These are phyloP conservation scores for Ornithoptera priamus DNA, from an alignment of 2,888 invertebrate genomes.

Conservation along the genomic window DNA sequence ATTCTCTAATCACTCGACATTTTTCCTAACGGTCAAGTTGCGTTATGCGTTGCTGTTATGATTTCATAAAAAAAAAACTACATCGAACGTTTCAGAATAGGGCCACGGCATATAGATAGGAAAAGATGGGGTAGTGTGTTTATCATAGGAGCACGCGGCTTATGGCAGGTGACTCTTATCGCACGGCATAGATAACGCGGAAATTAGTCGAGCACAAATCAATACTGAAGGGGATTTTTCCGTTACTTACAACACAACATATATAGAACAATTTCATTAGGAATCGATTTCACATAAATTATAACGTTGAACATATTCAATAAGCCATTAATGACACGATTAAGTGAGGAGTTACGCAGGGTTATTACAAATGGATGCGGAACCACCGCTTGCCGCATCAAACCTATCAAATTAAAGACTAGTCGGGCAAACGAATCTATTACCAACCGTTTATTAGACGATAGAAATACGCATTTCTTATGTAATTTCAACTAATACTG, in stretches of 20 bases:
- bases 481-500: constrained; percentile 32
- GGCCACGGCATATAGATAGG: constrained; percentile 38
- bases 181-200: constrained; percentile 62
- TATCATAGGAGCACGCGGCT: constrained; percentile 58
- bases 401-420: constrained; percentile 24
- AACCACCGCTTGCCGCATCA: constrained; percentile 10
- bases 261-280: not conserved
- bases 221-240: constrained; percentile 57
- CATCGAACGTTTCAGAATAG: constrained; percentile 46
- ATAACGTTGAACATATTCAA: not conserved
- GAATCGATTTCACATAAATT: not conserved
- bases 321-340: not conserved
- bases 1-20: constrained; percentile 36
- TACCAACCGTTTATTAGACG: constrained; percentile 14
- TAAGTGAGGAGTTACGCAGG: not conserved
- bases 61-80: constrained; percentile 33
- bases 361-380: not conserved
- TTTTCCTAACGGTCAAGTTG: constrained; percentile 15
- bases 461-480: constrained; percentile 31
- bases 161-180: constrained; percentile 66
- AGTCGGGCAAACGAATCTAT: constrained; percentile 13
- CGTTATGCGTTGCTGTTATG: constrained; percentile 32
- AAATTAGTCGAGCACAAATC: constrained; percentile 69
- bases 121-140: constrained; percentile 63
- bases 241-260: constrained; percentile 38